phyloP scores from a whole-genome alignment of 2,888 invertebrate species.

The Morpho helenor region DNA sequence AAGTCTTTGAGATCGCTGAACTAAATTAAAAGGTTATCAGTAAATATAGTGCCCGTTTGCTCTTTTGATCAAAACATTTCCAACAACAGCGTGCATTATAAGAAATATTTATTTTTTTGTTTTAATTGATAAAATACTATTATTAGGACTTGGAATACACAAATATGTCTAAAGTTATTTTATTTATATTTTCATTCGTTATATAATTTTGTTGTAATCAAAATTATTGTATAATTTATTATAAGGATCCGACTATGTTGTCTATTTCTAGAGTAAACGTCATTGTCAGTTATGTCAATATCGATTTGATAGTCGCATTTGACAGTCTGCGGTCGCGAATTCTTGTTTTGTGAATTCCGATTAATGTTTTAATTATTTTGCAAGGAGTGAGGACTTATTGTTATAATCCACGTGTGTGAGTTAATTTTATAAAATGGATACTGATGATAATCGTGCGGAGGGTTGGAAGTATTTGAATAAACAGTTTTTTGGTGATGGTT shows the following conservation, averaged over 20 bases:
- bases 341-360: constrained; percentile 10
- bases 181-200: background rate
- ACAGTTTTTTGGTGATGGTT: constrained; percentile 74
- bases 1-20: too few species aligned
- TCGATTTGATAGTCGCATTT: constrained; percentile 22
- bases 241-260: constrained; percentile 13
- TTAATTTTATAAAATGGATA: constrained; percentile 40
- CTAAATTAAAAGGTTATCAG: too few species aligned
- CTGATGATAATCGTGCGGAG: constrained; percentile 66
- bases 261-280: constrained; percentile 11
- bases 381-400: background rate
- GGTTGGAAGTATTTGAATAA: constrained; percentile 75
- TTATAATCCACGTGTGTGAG: constrained; percentile 11
- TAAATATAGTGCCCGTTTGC: too few species aligned
- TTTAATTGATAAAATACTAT: too few species aligned
- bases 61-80: too few species aligned
- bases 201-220: too few species aligned
- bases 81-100: too few species aligned
- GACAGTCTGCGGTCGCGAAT: constrained; percentile 26
- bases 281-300: constrained; percentile 20
- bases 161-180: background rate
- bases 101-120: too few species aligned
- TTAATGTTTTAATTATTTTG: constrained; percentile 9
- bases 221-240: background rate
- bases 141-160: too few species aligned